phyloP scores from a whole-genome alignment of 1,140 invertebrate genomes.

The Drosophila arawakana region DNA sequence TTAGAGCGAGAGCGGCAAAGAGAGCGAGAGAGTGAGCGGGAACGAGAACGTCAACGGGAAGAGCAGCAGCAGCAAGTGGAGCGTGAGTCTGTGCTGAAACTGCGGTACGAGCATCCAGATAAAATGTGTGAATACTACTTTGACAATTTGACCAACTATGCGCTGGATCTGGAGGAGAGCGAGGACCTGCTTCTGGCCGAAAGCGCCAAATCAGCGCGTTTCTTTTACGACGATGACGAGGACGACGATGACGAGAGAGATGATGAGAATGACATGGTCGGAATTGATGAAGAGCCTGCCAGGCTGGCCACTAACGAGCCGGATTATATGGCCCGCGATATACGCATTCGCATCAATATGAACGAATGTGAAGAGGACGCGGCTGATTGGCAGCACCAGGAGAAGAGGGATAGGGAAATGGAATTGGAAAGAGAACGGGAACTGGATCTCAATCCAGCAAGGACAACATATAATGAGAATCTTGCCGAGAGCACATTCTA shows the following conservation, averaged over 20 bases:
- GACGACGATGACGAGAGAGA: conserved; percentile 34
- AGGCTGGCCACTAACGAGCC: conserved; percentile 40
- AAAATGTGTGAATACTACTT: conserved; percentile 83
- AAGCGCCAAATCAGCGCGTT: conserved; percentile 65
- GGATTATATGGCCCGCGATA: conserved; percentile 65
- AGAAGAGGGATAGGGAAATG: neutral
- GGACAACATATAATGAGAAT: conserved; percentile 76
- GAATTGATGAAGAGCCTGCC: conserved; percentile 16
- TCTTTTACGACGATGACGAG: conserved; percentile 50
- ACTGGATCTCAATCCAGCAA: conserved; percentile 9
- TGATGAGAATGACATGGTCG: neutral
- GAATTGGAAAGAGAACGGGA: neutral
- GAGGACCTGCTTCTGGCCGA: conserved; percentile 73
- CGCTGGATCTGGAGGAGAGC: conserved; percentile 64
- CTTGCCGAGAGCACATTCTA: conserved; percentile 81
- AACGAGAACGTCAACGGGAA: neutral
- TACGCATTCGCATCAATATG: conserved; percentile 72
- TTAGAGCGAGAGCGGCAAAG: neutral
- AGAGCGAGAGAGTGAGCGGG: conserved; percentile 9
- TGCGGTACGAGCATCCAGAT: conserved; percentile 82
- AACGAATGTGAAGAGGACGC: conserved; percentile 61
- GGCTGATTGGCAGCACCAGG: conserved; percentile 67
- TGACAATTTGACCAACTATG: conserved; percentile 73
- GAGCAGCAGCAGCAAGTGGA: conserved; percentile 11
- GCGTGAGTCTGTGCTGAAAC: conserved; percentile 44